Conservation (phyloP, 1,140 invertebrate species). For the Drosophila pandora region DNA sequence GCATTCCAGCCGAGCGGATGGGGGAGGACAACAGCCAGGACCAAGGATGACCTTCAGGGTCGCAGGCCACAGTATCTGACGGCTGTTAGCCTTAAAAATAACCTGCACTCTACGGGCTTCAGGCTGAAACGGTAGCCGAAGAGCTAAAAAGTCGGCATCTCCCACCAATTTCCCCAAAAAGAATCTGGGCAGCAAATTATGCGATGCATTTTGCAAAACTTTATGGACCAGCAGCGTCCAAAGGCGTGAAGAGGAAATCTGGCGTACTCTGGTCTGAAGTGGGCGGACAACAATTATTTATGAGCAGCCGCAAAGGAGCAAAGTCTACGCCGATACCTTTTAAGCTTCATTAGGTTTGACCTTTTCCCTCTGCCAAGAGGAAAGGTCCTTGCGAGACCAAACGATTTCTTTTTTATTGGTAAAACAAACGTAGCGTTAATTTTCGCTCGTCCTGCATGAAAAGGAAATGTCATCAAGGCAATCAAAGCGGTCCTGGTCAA, state of each 20-base stretch:
- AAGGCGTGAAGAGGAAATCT: background rate
- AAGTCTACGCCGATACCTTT: constrained; percentile 36
- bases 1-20: constrained; percentile 24
- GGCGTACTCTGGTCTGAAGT: background rate
- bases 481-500: constrained; percentile 30
- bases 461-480: constrained; percentile 64
- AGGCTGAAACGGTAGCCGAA: background rate
- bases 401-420: constrained; percentile 32
- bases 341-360: constrained; percentile 67
- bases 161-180: constrained; percentile 25
- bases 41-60: constrained; percentile 26
- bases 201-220: constrained; percentile 64
- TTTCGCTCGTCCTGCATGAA: constrained; percentile 12
- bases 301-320: constrained; percentile 56
- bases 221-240: constrained; percentile 29
- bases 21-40: constrained; percentile 24
- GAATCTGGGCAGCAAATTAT: constrained; percentile 56
- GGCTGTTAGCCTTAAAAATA: constrained; percentile 39
- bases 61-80: constrained; percentile 10
- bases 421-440: constrained; percentile 51
- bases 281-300: constrained; percentile 48
- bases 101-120: constrained; percentile 57
- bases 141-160: constrained; percentile 39
- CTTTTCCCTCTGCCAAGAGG: constrained; percentile 28
- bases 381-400: background rate